Evolutionary conservation across 2,113 vertebrate species (phyloP).

Genomic region (Aspiorhynchus laticeps): DNA sequence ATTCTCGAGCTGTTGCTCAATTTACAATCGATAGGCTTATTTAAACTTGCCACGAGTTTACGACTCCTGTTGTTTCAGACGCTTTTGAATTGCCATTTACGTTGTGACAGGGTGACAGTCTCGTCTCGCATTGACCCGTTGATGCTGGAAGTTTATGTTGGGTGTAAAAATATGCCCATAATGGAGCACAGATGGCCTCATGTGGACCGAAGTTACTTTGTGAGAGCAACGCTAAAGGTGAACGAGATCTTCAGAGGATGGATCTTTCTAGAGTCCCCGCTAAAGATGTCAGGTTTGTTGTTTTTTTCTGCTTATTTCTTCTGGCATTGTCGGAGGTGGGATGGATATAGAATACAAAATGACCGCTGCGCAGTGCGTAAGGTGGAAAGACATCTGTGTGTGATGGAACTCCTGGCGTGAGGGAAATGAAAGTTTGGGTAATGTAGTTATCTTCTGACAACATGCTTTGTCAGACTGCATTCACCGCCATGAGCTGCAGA

Average conservation of each 20-base stretch:
- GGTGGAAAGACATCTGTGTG: constrained; percentile 45
- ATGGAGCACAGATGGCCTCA: constrained; percentile 53
- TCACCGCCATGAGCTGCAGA: constrained; percentile 63
- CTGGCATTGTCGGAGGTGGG: constrained; percentile 3
- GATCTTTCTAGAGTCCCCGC: background rate
- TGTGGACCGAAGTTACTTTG: constrained; percentile 59
- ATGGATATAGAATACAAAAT: constrained; percentile 48
- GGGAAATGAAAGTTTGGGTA: constrained; percentile 60
- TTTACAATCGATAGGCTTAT: constrained; percentile 66
- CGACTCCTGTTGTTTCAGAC: constrained; percentile 50
- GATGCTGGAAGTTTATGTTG: constrained; percentile 61
- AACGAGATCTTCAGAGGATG: constrained; percentile 24
- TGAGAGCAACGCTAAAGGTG: constrained; percentile 42
- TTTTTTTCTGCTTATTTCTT: constrained; percentile 32
- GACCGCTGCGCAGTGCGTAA: constrained; percentile 29
- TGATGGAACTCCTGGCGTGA: constrained; percentile 53
- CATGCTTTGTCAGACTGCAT: constrained; percentile 45
- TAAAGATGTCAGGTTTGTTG: constrained; percentile 47
- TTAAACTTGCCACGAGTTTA: constrained; percentile 61
- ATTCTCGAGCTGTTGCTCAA: constrained; percentile 41
- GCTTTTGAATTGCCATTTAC: constrained; percentile 54
- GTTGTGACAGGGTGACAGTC: constrained; percentile 40
- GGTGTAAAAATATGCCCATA: constrained; percentile 51
- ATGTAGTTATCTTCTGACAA: constrained; percentile 59
- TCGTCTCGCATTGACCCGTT: constrained; percentile 45